Percentiles rank a stretch among this genome's conserved stretches.
phyloP scores from a whole-genome alignment of 1,140 invertebrate genomes.

The Drosophila funebris region DNA sequence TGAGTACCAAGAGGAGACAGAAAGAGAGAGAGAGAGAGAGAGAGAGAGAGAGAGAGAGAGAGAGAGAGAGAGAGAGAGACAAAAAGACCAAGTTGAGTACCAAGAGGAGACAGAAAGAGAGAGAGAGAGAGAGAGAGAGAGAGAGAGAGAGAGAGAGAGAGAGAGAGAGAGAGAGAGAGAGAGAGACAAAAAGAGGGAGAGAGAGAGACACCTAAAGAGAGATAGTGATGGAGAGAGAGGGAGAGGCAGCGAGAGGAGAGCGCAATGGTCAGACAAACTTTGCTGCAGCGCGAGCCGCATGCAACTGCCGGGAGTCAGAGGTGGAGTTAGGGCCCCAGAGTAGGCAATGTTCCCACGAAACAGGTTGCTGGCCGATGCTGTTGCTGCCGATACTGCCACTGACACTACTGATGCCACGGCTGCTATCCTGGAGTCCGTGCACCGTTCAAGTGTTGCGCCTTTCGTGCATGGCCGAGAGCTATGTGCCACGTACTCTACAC shows the following conservation, averaged over 20 bases:
- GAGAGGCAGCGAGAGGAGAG: not conserved
- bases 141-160: not conserved
- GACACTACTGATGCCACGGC: slow-evolving; percentile 21
- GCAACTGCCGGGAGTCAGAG: slow-evolving; percentile 48
- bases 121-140: not conserved
- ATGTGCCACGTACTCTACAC: slow-evolving; percentile 69
- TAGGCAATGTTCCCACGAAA: slow-evolving; percentile 84
- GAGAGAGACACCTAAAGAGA: not conserved
- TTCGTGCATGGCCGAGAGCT: slow-evolving; percentile 78
- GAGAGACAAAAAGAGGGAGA: not conserved
- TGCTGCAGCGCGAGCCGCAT: slow-evolving; percentile 36
- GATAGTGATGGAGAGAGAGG: not conserved
- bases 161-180: not conserved
- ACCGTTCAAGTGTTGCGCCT: slow-evolving; percentile 71
- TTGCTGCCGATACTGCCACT: slow-evolving; percentile 8
- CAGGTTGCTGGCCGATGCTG: slow-evolving; percentile 67
- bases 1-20: no score
- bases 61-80: not conserved
- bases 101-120: not conserved
- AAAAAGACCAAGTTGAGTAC: slow-evolving; percentile 5
- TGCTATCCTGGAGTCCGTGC: slow-evolving; percentile 35
- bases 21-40: no score
- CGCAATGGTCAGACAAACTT: slow-evolving; percentile 55
- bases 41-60: no score
- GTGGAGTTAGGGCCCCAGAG: slow-evolving; percentile 66